Conservation (phyloP, 2,113 vertebrate species). For the Cebus imitator region DNA sequence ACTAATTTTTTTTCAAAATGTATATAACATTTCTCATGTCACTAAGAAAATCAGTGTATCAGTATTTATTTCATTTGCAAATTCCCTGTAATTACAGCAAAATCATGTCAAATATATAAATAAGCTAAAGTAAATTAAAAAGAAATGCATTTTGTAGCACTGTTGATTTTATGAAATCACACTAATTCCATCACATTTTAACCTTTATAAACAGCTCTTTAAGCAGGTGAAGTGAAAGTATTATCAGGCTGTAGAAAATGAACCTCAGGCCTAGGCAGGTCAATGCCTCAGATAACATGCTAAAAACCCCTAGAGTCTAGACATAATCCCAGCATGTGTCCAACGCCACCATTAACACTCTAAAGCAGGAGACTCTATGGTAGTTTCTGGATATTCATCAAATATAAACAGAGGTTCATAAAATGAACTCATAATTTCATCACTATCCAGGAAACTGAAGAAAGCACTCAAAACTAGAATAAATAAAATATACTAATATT, state of each 20-base stretch:
- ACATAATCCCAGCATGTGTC: fast-evolving
- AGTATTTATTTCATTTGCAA: neutral
- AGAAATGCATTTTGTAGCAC: neutral
- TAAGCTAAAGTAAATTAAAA: neutral
- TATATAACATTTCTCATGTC: neutral
- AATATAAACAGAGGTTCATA: neutral
- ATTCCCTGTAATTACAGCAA: neutral
- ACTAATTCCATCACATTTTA: neutral
- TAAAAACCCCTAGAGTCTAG: too few relatives aligned
- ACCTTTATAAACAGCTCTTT: neutral
- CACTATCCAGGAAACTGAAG: neutral
- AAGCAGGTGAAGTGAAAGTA: too few relatives aligned
- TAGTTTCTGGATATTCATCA: neutral
- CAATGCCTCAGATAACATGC: neutral
- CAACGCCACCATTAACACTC: fast-evolving
- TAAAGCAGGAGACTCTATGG: fast-evolving
- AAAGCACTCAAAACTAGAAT: neutral
- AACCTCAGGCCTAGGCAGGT: neutral
- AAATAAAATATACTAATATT: neutral
- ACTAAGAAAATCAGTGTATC: neutral
- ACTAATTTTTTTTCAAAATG: neutral
- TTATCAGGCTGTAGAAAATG: neutral
- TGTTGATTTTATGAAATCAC: neutral
- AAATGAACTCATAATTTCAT: neutral
- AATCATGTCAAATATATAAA: neutral